Base-by-base conservation (phyloP, 2,797 vertebrate species). In the Mus spretus region DNA sequence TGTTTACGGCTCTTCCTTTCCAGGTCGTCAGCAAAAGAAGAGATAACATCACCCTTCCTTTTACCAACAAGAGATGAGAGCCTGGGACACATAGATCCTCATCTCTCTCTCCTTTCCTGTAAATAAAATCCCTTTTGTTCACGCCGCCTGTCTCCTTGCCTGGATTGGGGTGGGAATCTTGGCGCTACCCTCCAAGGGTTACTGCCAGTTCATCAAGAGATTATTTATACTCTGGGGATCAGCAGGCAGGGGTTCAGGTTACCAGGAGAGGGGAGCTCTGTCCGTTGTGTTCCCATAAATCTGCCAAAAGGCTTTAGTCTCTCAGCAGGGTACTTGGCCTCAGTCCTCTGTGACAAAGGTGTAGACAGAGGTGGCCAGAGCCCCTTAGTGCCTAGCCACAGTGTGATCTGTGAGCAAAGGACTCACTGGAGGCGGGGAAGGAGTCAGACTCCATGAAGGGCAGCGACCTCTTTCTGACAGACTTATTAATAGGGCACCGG, bases 21-120 rank as follows among this genome's bases (percentile, higher is more conserved):
- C 75, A 99, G 98, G 98, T 93, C 98, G 98, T 83, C 98, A 98
- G 95, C 98, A 98, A 97, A 98, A 98, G 98, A 99, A 98, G 90
- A 98, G 97, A 96, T 98, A 96, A 98, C 47, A 24, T 40, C 57
- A 37, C 77, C 31, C 61, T 80, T 84, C 70, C 89, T 80, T 93
- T 79, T 82, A 63, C 65, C 83, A 87, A 63, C 75, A 20, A 84
- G 75, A 92, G 88, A 84, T 67, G 53, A 91, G 82, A 77, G 80
- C 77, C 84, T 53, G 53, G 24, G 88, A 92, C 55, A 61, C n/a
- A 11, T 20, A 91, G 93, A 77, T 59, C 75, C 85, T 95, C 87
- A 63, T 89, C 80, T 95, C 79, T 94, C 34, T 47, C 61, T 88
- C 63, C 55, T 93, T 94, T 95, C 91, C 98, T 98, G 98, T 98